These are phyloP conservation scores for Puffinus mauretanicus DNA, from an alignment of 2,113 vertebrate species.

Conservation along the genomic window DNA sequence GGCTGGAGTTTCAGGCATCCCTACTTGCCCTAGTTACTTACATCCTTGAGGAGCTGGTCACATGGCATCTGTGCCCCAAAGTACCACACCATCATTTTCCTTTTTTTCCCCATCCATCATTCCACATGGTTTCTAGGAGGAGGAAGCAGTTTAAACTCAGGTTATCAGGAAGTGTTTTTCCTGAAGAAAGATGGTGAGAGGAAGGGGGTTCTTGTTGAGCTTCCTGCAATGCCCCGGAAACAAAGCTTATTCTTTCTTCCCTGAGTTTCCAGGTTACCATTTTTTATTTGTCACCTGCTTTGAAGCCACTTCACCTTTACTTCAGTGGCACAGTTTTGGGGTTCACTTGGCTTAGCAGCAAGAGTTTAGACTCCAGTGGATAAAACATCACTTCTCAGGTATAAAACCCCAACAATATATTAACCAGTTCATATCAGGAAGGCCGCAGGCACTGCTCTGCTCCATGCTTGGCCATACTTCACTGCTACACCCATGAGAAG, in stretches of 20 bases:
- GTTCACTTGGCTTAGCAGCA: neutral
- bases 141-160: neutral
- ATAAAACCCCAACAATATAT: neutral
- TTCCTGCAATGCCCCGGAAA: neutral
- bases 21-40: neutral
- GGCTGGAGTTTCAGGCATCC: neutral
- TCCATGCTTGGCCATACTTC: neutral
- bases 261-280: neutral
- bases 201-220: neutral
- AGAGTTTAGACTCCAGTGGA: neutral
- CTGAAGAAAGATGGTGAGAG: neutral
- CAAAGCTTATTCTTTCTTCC: neutral
- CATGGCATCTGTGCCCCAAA: neutral
- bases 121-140: neutral
- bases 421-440: neutral
- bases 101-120: neutral
- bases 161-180: neutral
- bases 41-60: neutral
- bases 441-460: neutral
- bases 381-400: neutral
- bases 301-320: neutral
- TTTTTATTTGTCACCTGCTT: neutral
- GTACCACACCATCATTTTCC: neutral
- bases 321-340: neutral
- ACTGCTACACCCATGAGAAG: neutral